A percentile compares a stretch with the other conserved stretches of the same genome.
Evolutionary conservation across 1,140 invertebrate species (phyloP).

Genomic region (Drosophila seguyi): DNA sequence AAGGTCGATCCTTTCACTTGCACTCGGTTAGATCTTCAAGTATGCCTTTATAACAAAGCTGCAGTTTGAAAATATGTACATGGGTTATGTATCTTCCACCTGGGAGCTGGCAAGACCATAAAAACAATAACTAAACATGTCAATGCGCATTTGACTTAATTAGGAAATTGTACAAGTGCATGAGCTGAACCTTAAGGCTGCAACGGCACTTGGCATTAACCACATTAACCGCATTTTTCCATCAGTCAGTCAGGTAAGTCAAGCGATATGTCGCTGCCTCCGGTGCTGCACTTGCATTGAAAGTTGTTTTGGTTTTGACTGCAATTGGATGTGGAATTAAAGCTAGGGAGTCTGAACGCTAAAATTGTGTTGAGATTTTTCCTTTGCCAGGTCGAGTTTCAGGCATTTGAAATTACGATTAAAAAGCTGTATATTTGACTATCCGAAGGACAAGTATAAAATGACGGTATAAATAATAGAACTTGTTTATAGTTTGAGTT

Average conservation of each 20-base stretch:
- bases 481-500: neutral
- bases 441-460: neutral
- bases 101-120: slow-evolving; percentile 24
- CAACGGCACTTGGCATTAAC: slow-evolving; percentile 37
- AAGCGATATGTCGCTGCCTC: slow-evolving; percentile 57
- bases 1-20: slow-evolving; percentile 46
- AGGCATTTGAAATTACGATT: neutral
- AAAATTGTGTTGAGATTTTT: slow-evolving; percentile 20
- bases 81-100: slow-evolving; percentile 18
- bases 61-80: slow-evolving; percentile 23
- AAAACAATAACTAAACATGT: slow-evolving; percentile 38
- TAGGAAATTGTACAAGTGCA: slow-evolving; percentile 76
- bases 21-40: slow-evolving; percentile 1
- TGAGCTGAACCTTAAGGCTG: slow-evolving; percentile 46
- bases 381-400: neutral
- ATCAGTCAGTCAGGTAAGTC: slow-evolving; percentile 41
- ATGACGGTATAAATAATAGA: neutral
- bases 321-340: slow-evolving; percentile 50
- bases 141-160: slow-evolving; percentile 68
- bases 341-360: slow-evolving; percentile 10
- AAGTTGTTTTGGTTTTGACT: slow-evolving; percentile 58
- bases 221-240: slow-evolving; percentile 74
- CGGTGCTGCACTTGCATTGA: slow-evolving; percentile 71
- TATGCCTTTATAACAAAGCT: slow-evolving; percentile 4
- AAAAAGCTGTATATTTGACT: neutral